Conservation (phyloP, 2,113 vertebrate species). For the Crocuta crocuta region DNA sequence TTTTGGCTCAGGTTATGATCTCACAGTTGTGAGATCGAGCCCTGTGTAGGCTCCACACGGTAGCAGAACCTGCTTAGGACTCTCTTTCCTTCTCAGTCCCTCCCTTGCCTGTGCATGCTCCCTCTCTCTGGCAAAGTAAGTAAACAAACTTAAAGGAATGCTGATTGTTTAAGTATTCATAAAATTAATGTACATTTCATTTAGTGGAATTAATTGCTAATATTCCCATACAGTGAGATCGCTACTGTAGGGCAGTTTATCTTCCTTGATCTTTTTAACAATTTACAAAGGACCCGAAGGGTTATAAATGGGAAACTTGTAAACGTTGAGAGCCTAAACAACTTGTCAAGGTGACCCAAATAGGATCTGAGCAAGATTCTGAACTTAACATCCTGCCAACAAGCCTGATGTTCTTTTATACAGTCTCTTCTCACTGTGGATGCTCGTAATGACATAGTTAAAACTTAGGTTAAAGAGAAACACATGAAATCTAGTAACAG, state of each 20-base stretch:
- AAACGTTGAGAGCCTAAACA: not conserved
- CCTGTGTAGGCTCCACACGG: too few species aligned
- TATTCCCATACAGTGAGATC: not conserved
- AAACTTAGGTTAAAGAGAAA: not conserved
- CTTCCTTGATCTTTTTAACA: not conserved
- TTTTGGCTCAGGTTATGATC: too few species aligned
- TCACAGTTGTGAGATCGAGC: too few species aligned
- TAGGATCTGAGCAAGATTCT: not conserved
- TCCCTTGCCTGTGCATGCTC: too few species aligned
- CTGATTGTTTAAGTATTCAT: not conserved
- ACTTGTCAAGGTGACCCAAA: not conserved
- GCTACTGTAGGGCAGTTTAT: not conserved
- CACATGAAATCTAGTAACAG: not conserved
- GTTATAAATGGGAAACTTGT: not conserved
- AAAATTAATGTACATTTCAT: not conserved
- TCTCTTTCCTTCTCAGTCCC: too few species aligned
- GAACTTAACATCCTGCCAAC: not conserved
- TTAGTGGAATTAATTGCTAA: not conserved
- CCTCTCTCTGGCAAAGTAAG: too few species aligned
- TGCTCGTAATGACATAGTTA: not conserved
- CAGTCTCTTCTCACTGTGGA: not conserved
- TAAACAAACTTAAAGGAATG: not conserved
- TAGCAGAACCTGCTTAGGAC: too few species aligned
- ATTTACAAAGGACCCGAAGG: not conserved
- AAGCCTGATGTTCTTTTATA: not conserved